phyloP scores from a whole-genome alignment of 2,888 invertebrate species.

The Cataglyphis albicans region DNA sequence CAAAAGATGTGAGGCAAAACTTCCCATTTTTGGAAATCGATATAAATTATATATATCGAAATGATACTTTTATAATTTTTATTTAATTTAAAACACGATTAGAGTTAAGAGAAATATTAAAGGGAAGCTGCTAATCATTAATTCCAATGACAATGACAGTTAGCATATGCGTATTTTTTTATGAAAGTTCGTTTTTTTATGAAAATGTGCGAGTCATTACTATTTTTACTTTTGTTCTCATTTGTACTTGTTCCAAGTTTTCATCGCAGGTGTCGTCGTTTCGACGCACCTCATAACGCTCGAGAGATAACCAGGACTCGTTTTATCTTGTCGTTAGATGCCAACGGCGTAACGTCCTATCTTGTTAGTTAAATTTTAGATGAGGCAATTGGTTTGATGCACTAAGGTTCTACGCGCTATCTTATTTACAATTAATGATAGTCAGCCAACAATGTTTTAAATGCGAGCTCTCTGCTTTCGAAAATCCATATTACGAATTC shows the following conservation, averaged over 20 bases:
- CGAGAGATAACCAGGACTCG: conserved; percentile 54
- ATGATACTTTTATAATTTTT: not conserved
- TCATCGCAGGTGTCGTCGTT: conserved; percentile 56
- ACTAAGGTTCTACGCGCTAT: conserved; percentile 1
- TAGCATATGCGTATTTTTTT: conserved; percentile 32
- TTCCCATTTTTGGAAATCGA: not conserved
- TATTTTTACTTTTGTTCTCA: conserved; percentile 29
- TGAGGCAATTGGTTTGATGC: conserved; percentile 33
- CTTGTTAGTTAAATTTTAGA: conserved; percentile 56
- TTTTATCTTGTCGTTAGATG: conserved; percentile 53
- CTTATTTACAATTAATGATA: conserved; percentile 24
- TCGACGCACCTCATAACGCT: conserved; percentile 37
- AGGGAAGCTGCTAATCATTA: conserved; percentile 14
- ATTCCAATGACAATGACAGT: conserved; percentile 12
- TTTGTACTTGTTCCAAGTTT: conserved; percentile 15
- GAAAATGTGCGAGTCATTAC: conserved; percentile 29
- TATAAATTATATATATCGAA: not conserved
- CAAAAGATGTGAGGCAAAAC: not conserved
- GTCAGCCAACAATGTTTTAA: conserved; percentile 18
- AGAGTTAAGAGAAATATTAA: not conserved
- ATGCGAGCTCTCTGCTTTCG: conserved; percentile 1
- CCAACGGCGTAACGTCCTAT: conserved; percentile 42
- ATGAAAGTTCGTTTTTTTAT: conserved; percentile 15
- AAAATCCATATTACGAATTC: conserved; percentile 3
- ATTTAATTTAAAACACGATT: not conserved